phyloP scores from a whole-genome alignment of 2,888 invertebrate species.

The Torymus aiolomorphi region DNA sequence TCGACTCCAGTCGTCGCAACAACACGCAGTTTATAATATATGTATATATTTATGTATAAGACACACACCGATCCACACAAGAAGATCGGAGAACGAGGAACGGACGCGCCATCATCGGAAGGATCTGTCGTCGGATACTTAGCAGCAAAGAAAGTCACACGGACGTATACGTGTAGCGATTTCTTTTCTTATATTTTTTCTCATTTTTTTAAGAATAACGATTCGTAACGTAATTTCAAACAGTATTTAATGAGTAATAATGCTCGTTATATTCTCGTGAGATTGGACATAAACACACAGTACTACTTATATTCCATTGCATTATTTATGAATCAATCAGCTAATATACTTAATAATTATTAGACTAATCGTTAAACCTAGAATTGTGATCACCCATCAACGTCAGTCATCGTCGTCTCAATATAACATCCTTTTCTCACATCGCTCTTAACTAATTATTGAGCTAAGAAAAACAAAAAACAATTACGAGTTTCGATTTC shows the following conservation, averaged over 20 bases:
- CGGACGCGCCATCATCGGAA: constrained; percentile 59
- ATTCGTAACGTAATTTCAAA: constrained; percentile 71
- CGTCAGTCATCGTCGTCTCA: constrained; percentile 72
- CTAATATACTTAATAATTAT: constrained; percentile 76
- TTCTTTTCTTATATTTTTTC: constrained; percentile 50
- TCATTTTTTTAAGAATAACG: constrained; percentile 55
- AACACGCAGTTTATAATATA: constrained; percentile 59
- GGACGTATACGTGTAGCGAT: constrained; percentile 58
- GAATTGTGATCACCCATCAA: constrained; percentile 75
- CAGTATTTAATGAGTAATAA: constrained; percentile 74
- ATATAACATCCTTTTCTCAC: constrained; percentile 52
- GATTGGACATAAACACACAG: constrained; percentile 76
- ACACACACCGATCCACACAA: constrained; percentile 58
- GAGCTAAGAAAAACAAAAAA: constrained; percentile 58
- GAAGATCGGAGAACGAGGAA: constrained; percentile 60
- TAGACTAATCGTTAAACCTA: constrained; percentile 75
- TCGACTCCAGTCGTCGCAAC: constrained; percentile 58
- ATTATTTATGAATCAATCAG: constrained; percentile 76
- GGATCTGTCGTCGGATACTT: constrained; percentile 57
- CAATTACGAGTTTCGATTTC: constrained; percentile 56
- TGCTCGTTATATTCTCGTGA: constrained; percentile 75
- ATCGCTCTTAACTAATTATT: constrained; percentile 55
- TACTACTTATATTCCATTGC: constrained; percentile 75
- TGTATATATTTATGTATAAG: constrained; percentile 59
- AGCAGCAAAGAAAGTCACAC: constrained; percentile 59